phyloP scores from a whole-genome alignment of 2,888 invertebrate species.

The Chironomus tentans region DNA sequence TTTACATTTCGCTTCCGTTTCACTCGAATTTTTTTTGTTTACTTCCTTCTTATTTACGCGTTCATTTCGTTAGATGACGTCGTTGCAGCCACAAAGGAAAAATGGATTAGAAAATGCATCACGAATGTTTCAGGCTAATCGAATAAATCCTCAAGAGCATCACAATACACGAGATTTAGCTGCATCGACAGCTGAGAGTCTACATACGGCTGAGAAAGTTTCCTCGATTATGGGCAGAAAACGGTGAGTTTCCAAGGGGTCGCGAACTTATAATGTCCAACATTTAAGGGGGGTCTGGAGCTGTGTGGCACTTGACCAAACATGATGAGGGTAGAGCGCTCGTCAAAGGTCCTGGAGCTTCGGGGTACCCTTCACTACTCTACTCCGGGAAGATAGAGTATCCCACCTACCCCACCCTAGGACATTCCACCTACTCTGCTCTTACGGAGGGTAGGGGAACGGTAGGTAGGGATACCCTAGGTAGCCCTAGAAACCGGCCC shows the following conservation, averaged over 20 bases:
- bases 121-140: conserved; percentile 32
- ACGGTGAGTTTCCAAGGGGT: too few relatives aligned
- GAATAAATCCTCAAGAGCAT: conserved; percentile 31
- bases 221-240: conserved; percentile 19
- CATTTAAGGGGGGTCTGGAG: too few relatives aligned
- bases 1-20: neutral
- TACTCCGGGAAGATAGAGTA: too few relatives aligned
- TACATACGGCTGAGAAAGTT: conserved; percentile 17
- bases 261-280: too few relatives aligned
- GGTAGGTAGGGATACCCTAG: too few relatives aligned
- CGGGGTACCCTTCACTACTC: too few relatives aligned
- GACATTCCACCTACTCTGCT: too few relatives aligned
- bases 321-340: too few relatives aligned
- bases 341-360: too few relatives aligned
- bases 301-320: neutral
- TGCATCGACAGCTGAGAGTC: conserved; percentile 21
- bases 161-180: neutral
- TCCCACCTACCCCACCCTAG: too few relatives aligned
- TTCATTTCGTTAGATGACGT: conserved; percentile 28
- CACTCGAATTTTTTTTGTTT: neutral
- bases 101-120: conserved; percentile 33
- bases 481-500: too few relatives aligned
- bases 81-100: conserved; percentile 30
- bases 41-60: neutral
- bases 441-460: too few relatives aligned